These are phyloP conservation scores for Xestoiulus laeticollis DNA, from an alignment of 2,888 invertebrate genomes.

Conservation along the genomic window DNA sequence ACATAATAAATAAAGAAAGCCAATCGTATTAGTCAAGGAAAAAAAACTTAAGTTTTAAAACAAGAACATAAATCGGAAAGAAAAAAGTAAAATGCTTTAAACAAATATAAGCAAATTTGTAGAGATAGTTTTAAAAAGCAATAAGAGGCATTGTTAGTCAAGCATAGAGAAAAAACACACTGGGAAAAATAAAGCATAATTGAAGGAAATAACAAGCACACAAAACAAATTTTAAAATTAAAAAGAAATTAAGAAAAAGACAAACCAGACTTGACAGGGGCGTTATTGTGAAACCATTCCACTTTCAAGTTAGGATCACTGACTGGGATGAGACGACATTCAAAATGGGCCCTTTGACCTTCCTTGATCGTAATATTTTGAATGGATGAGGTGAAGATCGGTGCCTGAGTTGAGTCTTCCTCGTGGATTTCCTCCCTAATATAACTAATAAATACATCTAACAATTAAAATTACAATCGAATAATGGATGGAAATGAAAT, in stretches of 20 bases:
- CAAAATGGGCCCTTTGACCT: constrained; percentile 93
- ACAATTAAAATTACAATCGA: neutral
- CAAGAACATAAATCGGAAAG: neutral
- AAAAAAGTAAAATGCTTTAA: neutral
- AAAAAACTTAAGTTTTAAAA: neutral
- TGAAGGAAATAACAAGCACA: neutral
- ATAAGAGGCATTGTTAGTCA: neutral
- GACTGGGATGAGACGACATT: constrained; percentile 91
- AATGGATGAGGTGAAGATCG: constrained; percentile 90
- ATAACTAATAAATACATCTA: constrained; percentile 64
- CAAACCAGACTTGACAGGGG: constrained; percentile 82
- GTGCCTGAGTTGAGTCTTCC: constrained; percentile 88
- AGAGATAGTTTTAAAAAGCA: neutral
- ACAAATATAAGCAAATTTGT: neutral
- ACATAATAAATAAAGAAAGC: neutral
- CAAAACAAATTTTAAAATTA: neutral
- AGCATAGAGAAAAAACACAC: neutral
- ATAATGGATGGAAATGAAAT: neutral
- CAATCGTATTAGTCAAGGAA: neutral
- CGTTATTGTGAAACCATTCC: constrained; percentile 94
- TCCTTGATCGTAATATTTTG: constrained; percentile 93
- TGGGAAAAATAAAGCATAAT: neutral
- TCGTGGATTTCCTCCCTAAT: constrained; percentile 79
- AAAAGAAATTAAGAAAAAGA: neutral
- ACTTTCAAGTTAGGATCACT: constrained; percentile 93